Conservation (phyloP, 2,888 invertebrate species). For the Carpatolechia fugitivella region DNA sequence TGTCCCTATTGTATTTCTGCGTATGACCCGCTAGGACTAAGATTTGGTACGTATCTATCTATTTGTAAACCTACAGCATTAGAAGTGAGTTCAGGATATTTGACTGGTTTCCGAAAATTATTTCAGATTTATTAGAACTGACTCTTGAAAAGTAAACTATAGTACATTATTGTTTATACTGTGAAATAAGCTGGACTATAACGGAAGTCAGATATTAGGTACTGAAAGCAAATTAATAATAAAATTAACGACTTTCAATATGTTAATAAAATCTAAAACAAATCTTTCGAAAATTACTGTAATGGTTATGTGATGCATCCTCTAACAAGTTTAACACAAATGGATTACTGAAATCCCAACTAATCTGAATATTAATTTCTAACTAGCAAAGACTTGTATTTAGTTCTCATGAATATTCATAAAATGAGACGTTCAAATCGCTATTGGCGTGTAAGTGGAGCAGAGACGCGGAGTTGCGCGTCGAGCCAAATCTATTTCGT, state of each 20-base stretch:
- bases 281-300: no score
- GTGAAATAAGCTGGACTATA: no score
- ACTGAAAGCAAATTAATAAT: no score
- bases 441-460: constrained; percentile 37
- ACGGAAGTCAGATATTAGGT: no score
- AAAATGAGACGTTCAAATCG: constrained; percentile 27
- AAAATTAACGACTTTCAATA: no score
- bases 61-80: neutral
- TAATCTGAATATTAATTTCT: constrained; percentile 45
- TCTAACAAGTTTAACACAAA: constrained; percentile 17
- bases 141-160: no score
- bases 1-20: constrained; percentile 20
- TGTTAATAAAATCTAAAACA: no score
- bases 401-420: constrained; percentile 51
- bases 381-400: constrained; percentile 38
- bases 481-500: constrained; percentile 40
- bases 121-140: no score
- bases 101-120: neutral
- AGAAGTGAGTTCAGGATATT: neutral
- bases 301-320: neutral
- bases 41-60: neutral
- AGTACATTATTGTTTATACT: no score
- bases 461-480: constrained; percentile 19
- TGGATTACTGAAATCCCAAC: constrained; percentile 28
- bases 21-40: constrained; percentile 5